Evolutionary conservation across 2,888 invertebrate species (phyloP).

Genomic region (Drosophila anomalata): DNA sequence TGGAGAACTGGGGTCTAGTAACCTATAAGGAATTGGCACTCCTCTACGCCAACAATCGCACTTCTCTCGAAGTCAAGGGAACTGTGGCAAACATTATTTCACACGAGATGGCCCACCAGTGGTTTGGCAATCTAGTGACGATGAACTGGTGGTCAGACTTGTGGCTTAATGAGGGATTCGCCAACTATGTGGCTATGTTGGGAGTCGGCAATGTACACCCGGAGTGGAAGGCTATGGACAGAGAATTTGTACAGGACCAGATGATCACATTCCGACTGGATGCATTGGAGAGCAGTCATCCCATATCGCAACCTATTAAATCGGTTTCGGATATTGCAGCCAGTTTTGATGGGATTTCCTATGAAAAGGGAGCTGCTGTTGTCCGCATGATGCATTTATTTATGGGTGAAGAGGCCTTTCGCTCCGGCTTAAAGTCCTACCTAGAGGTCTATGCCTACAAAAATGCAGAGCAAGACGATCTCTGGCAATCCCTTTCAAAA

Average conservation of each 20-base stretch:
- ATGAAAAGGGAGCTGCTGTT: constrained; percentile 92
- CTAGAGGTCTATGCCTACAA: constrained; percentile 87
- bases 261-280: constrained; percentile 87
- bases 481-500: constrained; percentile 90
- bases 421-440: constrained; percentile 87
- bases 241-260: constrained; percentile 85
- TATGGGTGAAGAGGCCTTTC: constrained; percentile 91
- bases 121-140: constrained; percentile 92
- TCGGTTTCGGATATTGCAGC: constrained; percentile 90
- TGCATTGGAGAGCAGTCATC: constrained; percentile 89
- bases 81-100: constrained; percentile 85
- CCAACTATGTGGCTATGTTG: constrained; percentile 87
- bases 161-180: constrained; percentile 91
- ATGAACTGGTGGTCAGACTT: constrained; percentile 92
- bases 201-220: constrained; percentile 86
- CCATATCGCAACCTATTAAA: constrained; percentile 89
- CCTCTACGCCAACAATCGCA: constrained; percentile 86
- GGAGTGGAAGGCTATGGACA: constrained; percentile 86
- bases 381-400: constrained; percentile 96
- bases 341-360: constrained; percentile 93
- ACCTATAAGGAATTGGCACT: constrained; percentile 89
- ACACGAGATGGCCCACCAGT: constrained; percentile 89
- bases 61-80: constrained; percentile 86
- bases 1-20: constrained; percentile 96
- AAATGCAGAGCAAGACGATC: constrained; percentile 92